phyloP scores from a whole-genome alignment of 2,888 invertebrate species.

The Diogma glabrata region DNA sequence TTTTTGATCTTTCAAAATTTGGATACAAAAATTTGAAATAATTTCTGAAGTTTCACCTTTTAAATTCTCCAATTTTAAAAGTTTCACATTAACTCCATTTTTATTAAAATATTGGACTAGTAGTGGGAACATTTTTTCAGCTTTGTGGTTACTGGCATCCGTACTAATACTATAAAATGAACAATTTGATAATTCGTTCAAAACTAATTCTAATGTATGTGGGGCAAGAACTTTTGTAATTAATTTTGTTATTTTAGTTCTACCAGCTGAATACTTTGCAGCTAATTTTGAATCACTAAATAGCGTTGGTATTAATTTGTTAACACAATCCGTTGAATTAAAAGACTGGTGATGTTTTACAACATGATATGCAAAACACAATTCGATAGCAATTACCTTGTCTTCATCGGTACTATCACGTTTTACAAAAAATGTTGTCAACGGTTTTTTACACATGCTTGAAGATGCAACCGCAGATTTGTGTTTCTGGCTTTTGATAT shows the following conservation, averaged over 20 bases:
- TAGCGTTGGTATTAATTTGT: constrained; percentile 13
- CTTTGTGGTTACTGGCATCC: constrained; percentile 8
- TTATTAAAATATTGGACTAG: constrained; percentile 7
- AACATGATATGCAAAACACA: constrained; percentile 1
- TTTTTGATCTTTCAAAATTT: constrained; percentile 1
- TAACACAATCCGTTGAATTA: constrained; percentile 12
- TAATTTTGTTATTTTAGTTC: constrained; percentile 10
- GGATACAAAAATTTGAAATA: no score
- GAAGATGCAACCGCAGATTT: constrained; percentile 7
- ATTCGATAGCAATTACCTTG: constrained; percentile 5
- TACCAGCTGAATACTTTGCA: constrained; percentile 11
- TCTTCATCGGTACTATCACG: constrained; percentile 7
- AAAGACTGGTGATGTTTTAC: constrained; percentile 15
- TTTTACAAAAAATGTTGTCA: constrained; percentile 10
- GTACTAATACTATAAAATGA: constrained; percentile 8
- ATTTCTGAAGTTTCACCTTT: constrained; percentile 5
- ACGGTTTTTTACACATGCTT: neutral
- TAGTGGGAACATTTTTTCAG: constrained; percentile 4
- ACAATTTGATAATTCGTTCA: constrained; percentile 1
- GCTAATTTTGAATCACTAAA: constrained; percentile 10
- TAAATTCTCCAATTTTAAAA: constrained; percentile 6
- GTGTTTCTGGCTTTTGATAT: constrained; percentile 8
- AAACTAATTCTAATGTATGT: constrained; percentile 1
- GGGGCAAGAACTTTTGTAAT: no score
- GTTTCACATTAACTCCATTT: constrained; percentile 6